Evolutionary conservation across 2,113 vertebrate genomes (phyloP).

Genomic region (Cervus canadensis): DNA sequence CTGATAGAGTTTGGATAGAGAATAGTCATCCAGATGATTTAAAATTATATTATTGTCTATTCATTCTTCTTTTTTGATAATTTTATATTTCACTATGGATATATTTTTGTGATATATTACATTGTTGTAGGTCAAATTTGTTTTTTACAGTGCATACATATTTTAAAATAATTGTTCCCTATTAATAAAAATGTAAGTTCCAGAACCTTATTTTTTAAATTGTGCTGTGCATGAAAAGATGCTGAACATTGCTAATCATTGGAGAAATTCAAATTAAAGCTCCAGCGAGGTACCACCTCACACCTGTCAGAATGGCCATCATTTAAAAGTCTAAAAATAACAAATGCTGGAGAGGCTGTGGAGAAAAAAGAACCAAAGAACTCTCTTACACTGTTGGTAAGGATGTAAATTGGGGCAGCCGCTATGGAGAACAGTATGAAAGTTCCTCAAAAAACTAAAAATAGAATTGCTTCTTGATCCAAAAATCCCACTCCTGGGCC

Average conservation of each 20-base stretch:
- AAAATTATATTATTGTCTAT: too few relatives aligned
- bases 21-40: neutral
- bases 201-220: neutral
- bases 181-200: neutral
- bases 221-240: neutral
- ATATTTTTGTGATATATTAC: neutral
- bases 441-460: neutral
- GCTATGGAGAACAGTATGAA: neutral
- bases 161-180: neutral
- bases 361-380: neutral
- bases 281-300: fast-evolving
- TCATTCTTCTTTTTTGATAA: neutral
- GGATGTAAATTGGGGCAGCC: neutral
- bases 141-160: neutral
- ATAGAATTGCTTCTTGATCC: neutral
- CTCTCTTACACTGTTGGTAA: neutral
- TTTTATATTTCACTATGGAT: neutral
- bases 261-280: neutral
- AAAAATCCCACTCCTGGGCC: neutral
- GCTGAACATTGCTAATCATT: neutral
- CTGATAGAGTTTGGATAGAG: neutral
- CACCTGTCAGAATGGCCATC: neutral
- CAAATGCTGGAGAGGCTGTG: neutral
- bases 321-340: neutral
- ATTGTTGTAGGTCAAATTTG: neutral